These are phyloP conservation scores for Synanthedon tipuliformis DNA, from an alignment of 2,888 invertebrate genomes.

Conservation along the genomic window DNA sequence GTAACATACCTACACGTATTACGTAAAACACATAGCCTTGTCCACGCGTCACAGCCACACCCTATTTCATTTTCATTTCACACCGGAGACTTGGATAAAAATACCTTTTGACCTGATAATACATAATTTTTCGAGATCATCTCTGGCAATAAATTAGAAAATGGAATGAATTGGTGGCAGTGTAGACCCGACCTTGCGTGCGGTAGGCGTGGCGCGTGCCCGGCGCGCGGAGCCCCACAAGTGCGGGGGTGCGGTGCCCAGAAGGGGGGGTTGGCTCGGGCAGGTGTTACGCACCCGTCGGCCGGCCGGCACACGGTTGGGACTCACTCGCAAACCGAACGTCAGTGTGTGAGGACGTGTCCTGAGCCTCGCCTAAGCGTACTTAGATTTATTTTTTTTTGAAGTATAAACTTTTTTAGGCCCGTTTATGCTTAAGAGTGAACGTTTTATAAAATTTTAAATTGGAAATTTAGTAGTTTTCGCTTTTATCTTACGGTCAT, in stretches of 20 bases:
- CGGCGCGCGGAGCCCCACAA: slow-evolving; percentile 52
- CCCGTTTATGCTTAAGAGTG: neutral
- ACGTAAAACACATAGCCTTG: too few species aligned
- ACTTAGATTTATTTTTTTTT: neutral
- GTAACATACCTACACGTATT: too few species aligned
- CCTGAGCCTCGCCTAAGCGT: neutral
- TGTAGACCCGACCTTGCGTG: slow-evolving; percentile 12
- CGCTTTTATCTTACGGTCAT: too few species aligned
- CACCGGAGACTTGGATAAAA: too few species aligned
- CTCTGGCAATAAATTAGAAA: slow-evolving; percentile 8
- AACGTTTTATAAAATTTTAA: neutral
- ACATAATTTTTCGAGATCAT: slow-evolving; percentile 4
- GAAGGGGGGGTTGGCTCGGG: slow-evolving; percentile 19
- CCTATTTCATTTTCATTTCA: too few species aligned
- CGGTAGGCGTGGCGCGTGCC: slow-evolving; percentile 40
- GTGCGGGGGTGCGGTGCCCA: slow-evolving; percentile 32
- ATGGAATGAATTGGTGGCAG: slow-evolving; percentile 4
- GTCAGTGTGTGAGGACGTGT: slow-evolving; percentile 13
- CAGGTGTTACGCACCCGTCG: slow-evolving; percentile 46
- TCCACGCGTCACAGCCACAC: too few species aligned
- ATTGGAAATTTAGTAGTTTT: too few species aligned
- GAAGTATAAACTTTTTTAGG: neutral
- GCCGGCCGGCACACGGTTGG: slow-evolving; percentile 15
- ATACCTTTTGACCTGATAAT: too few species aligned
- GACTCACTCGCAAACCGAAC: slow-evolving; percentile 36